These are phyloP conservation scores for Bilobella aurantiaca DNA, from an alignment of 1,140 invertebrate species.

Conservation along the genomic window DNA sequence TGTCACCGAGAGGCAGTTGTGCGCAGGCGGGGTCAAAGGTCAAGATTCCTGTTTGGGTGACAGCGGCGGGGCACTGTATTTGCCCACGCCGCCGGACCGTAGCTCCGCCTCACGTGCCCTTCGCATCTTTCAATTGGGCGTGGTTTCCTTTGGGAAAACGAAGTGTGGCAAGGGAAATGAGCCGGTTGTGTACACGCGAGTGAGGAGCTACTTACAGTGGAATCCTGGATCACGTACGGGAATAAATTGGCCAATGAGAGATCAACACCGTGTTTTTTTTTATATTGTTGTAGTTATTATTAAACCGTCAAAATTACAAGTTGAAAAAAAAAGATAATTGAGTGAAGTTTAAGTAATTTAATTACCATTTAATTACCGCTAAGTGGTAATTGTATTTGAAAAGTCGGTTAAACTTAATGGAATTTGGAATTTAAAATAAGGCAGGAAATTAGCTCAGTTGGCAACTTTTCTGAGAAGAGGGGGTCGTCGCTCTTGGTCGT, in stretches of 20 bases:
- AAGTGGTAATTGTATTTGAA: too few species aligned
- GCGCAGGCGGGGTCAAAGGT: constrained; percentile 24
- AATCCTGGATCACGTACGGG: constrained; percentile 30
- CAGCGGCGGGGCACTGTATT: constrained; percentile 6
- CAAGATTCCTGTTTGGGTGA: constrained; percentile 26
- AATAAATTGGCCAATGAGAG: too few species aligned
- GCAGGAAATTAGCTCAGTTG: constrained; percentile 21
- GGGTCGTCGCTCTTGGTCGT: too few species aligned
- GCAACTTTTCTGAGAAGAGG: constrained; percentile 22
- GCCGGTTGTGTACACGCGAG: constrained; percentile 30
- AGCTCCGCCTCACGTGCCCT: background rate
- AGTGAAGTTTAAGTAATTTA: too few species aligned
- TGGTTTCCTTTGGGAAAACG: constrained; percentile 26
- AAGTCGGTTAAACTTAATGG: too few species aligned
- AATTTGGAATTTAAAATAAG: too few species aligned
- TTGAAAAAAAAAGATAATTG: too few species aligned
- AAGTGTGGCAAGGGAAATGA: constrained; percentile 22
- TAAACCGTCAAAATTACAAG: too few species aligned
- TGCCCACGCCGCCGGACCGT: background rate
- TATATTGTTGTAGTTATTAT: too few species aligned
- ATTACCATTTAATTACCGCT: too few species aligned
- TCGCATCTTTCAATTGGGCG: constrained; percentile 27
- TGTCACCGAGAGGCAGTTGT: constrained; percentile 19
- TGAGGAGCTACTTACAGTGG: constrained; percentile 26
- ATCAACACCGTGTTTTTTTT: too few species aligned